A percentile compares a stretch with the other conserved stretches of the same genome.
Evolutionary conservation across 2,888 invertebrate species (phyloP).

Genomic region (Gerosis bhagava): DNA sequence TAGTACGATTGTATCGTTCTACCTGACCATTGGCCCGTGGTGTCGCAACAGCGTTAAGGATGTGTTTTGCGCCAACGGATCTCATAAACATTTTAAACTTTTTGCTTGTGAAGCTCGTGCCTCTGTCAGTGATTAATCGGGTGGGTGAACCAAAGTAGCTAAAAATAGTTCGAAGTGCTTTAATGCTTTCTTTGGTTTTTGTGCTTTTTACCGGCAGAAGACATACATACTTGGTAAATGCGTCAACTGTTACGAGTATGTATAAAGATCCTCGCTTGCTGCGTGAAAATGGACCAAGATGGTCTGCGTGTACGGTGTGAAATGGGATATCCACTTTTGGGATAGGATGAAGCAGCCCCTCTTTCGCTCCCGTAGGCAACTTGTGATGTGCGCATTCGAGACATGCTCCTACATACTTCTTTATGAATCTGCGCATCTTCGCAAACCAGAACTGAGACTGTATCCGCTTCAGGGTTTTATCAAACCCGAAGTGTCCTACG

Average conservation of each 20-base stretch:
- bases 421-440: constrained; percentile 6
- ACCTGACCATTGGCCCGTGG: constrained; percentile 27
- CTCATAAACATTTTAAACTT: neutral
- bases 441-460: constrained; percentile 6
- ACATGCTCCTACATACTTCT: constrained; percentile 6
- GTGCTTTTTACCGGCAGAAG: neutral
- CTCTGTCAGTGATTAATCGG: neutral
- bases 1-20: neutral
- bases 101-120: neutral
- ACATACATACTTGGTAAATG: neutral
- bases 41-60: constrained; percentile 14
- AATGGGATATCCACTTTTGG: neutral
- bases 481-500: too few species aligned
- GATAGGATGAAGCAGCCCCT: constrained; percentile 1
- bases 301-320: too few species aligned
- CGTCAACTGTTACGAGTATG: neutral
- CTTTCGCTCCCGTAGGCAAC: neutral
- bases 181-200: neutral
- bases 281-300: too few species aligned
- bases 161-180: neutral
- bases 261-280: too few species aligned
- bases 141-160: neutral
- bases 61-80: neutral
- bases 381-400: constrained; percentile 2
- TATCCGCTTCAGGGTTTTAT: neutral